Evolutionary conservation across 2,797 vertebrate species (phyloP).

Genomic region (Borostomias antarcticus): DNA sequence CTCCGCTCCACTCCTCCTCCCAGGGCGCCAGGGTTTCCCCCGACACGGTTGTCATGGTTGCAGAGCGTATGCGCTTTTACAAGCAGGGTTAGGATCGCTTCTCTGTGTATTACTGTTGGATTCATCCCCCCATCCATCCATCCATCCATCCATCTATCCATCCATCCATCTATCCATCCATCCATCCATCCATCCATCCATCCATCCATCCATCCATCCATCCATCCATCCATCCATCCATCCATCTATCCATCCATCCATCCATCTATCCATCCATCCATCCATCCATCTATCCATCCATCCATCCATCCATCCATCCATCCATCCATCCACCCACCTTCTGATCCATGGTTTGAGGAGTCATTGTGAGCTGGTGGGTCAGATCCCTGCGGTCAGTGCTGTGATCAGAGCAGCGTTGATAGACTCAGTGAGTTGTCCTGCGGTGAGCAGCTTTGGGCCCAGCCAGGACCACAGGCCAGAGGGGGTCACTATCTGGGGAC

Average conservation of each 20-base stretch:
- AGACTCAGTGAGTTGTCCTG: constrained; percentile 59
- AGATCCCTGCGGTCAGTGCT: constrained; percentile 57
- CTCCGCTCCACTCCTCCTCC: constrained; percentile 25
- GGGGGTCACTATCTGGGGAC: constrained; percentile 3
- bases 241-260: constrained; percentile 8
- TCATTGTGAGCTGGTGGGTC: constrained; percentile 46
- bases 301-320: not conserved
- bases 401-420: constrained; percentile 73
- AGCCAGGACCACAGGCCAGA: constrained; percentile 18
- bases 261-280: not conserved
- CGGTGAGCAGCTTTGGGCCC: constrained; percentile 71
- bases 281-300: constrained; percentile 2
- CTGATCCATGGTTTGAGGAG: constrained; percentile 21
- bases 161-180: not conserved
- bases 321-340: constrained; percentile 5
- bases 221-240: not conserved
- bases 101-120: constrained; percentile 39
- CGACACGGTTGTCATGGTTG: constrained; percentile 50
- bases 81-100: not conserved
- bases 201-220: not conserved
- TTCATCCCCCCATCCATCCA: constrained; percentile 17
- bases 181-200: constrained; percentile 6
- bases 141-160: not conserved
- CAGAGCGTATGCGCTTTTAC: constrained; percentile 60
- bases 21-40: constrained; percentile 51